Evolutionary conservation across 2,113 vertebrate genomes (phyloP).

Genomic region (Phainopepla nitens): DNA sequence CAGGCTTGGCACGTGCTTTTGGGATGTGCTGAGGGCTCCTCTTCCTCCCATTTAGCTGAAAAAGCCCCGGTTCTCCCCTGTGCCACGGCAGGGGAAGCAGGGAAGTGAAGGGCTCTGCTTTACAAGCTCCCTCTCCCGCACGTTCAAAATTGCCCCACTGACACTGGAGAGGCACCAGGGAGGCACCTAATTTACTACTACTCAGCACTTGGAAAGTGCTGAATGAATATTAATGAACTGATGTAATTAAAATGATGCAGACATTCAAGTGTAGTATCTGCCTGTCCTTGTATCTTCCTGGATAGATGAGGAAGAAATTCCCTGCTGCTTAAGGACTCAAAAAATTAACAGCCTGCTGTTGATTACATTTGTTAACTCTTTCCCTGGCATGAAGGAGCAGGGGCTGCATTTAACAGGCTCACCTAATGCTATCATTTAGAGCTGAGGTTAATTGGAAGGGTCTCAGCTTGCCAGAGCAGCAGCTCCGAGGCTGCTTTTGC

Average conservation of each 20-base stretch:
- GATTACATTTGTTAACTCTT: slow-evolving; percentile 52
- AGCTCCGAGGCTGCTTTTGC: neutral
- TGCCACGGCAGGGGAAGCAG: accelerated
- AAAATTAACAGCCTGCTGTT: slow-evolving; percentile 51
- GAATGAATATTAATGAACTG: slow-evolving; percentile 59
- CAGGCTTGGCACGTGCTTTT: accelerated
- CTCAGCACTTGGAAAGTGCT: slow-evolving; percentile 34
- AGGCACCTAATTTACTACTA: slow-evolving; percentile 30
- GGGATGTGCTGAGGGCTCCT: neutral
- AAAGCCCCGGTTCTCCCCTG: neutral
- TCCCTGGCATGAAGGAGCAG: neutral
- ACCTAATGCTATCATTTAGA: neutral
- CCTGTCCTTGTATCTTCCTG: slow-evolving; percentile 54
- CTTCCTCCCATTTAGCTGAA: neutral
- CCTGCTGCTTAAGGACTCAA: slow-evolving; percentile 57
- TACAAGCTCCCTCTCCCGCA: neutral
- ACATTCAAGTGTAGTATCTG: slow-evolving; percentile 50
- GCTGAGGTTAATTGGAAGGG: neutral
- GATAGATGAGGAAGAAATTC: slow-evolving; percentile 60
- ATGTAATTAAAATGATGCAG: slow-evolving; percentile 64
- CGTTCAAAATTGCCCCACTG: neutral
- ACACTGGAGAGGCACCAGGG: neutral
- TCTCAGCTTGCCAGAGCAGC: neutral
- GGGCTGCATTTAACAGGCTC: neutral
- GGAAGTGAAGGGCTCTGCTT: neutral